Evolutionary conservation across 2,113 vertebrate species (phyloP).

Genomic region (Morone chrysops): DNA sequence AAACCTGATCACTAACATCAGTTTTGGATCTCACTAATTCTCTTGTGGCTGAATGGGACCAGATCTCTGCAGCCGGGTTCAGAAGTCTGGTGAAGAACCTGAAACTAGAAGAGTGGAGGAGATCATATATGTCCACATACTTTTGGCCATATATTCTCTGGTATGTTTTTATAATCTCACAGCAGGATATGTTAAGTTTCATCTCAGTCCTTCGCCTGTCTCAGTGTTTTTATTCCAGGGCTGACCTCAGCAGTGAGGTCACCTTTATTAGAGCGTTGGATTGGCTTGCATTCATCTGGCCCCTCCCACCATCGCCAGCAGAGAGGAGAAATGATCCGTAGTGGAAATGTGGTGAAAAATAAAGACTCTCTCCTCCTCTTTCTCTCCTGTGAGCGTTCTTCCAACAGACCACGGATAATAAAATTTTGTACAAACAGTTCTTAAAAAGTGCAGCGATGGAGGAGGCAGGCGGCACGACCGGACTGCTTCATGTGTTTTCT

Average conservation of each 20-base stretch:
- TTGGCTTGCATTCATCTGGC: constrained; percentile 81
- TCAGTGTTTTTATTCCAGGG: constrained; percentile 3
- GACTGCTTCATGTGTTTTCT: constrained; percentile 49
- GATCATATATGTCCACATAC: background rate
- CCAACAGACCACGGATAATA: constrained; percentile 86
- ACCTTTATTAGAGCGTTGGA: constrained; percentile 5
- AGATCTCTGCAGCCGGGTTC: background rate
- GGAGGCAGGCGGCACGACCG: constrained; percentile 73
- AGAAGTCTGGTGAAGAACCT: background rate
- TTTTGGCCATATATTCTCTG: background rate
- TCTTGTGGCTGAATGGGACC: background rate
- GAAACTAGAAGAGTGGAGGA: background rate
- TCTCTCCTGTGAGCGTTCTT: constrained; percentile 66
- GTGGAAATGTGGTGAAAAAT: constrained; percentile 86
- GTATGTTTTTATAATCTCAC: background rate
- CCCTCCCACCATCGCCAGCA: constrained; percentile 74
- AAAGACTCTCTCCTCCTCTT: constrained; percentile 50
- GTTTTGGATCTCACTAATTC: background rate
- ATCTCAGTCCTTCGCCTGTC: background rate
- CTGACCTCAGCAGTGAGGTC: constrained; percentile 48
- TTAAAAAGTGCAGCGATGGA: constrained; percentile 84
- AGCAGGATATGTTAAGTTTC: background rate
- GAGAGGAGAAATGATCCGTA: constrained; percentile 79
- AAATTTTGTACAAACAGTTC: constrained; percentile 88
- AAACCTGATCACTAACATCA: background rate